Conservation (phyloP, 2,113 vertebrate genomes). For the Myiozetetes cayanensis region DNA sequence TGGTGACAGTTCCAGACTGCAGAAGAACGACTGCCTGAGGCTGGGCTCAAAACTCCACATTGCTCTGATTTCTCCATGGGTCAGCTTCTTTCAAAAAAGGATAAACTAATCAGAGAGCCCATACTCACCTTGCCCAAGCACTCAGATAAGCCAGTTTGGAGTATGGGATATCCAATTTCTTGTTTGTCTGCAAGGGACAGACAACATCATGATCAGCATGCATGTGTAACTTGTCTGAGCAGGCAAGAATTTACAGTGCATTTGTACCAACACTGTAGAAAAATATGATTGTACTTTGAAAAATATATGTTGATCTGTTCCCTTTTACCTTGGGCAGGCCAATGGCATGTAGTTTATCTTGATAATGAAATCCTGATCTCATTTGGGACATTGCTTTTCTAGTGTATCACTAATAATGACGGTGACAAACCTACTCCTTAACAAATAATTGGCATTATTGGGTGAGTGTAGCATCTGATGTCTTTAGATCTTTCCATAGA, state of each 20-base stretch:
- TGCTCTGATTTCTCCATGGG: not conserved
- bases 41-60: not conserved
- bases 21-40: not conserved
- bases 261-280: not conserved
- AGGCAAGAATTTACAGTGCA: not conserved
- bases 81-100: not conserved
- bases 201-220: not conserved
- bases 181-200: not conserved
- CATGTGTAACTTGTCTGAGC: not conserved
- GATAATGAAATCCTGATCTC: not conserved
- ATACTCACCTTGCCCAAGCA: not conserved
- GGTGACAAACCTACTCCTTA: not conserved
- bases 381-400: not conserved
- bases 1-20: not conserved
- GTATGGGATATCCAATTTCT: not conserved
- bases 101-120: not conserved
- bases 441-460: constrained; percentile 3
- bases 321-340: not conserved
- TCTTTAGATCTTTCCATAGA: not conserved
- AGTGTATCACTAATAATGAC: not conserved
- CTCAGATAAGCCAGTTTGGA: not conserved
- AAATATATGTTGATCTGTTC: not conserved
- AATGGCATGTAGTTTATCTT: not conserved
- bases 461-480: not conserved
- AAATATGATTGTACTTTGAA: not conserved